A percentile compares a stretch with the other conserved stretches of the same genome.
Conservation (phyloP, 2,888 invertebrate genomes). For the Perithous albicinctus region DNA sequence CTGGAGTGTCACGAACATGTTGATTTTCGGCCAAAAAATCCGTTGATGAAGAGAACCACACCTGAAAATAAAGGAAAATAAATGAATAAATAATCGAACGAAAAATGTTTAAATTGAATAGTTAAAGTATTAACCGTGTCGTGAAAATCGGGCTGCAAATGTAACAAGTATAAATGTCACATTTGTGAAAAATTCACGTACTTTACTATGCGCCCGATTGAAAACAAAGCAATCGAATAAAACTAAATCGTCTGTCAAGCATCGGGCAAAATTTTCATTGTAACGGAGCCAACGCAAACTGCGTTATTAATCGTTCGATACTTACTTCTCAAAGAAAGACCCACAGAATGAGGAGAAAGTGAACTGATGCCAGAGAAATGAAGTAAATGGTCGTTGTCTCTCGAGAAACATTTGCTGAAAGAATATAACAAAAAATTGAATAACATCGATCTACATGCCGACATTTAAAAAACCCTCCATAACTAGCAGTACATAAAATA, state of each 20-base stretch:
- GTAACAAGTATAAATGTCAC: constrained; percentile 14
- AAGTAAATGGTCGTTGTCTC: no score
- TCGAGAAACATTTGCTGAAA: not conserved
- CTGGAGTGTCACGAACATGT: not conserved
- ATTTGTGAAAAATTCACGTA: constrained; percentile 28
- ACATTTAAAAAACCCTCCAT: no score
- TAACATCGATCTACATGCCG: no score
- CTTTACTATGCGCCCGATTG: constrained; percentile 13
- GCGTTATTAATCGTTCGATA: not conserved
- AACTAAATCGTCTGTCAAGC: constrained; percentile 22
- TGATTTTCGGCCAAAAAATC: not conserved
- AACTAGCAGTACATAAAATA: no score
- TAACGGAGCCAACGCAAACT: not conserved
- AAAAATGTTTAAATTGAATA: not conserved
- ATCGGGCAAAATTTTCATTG: constrained; percentile 4
- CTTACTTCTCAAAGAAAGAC: not conserved
- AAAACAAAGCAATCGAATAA: constrained; percentile 14
- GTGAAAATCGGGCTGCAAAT: constrained; percentile 26
- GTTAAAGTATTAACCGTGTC: not conserved
- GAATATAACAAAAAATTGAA: not conserved
- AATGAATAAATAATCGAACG: not conserved
- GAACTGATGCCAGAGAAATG: no score
- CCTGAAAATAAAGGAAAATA: constrained; percentile 6
- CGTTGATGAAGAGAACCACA: not conserved
- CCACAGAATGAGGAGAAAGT: no score